Evolutionary conservation across 2,797 vertebrate species (phyloP).

Genomic region (Pelobates cultripes): DNA sequence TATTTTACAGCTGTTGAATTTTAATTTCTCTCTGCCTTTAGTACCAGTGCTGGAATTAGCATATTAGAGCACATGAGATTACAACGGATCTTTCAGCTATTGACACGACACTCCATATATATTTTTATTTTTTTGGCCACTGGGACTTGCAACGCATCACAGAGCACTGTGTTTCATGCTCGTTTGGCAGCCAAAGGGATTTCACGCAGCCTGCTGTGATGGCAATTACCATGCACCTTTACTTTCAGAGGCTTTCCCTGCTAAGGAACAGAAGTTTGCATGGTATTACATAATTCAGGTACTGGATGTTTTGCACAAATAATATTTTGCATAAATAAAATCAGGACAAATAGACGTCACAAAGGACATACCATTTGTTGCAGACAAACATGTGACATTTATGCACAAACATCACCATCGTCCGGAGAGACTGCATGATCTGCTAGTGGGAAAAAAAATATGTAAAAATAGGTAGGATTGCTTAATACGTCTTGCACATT

Average conservation of each 20-base stretch:
- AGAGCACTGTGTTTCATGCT: conserved; percentile 3
- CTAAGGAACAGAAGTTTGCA: conserved; percentile 3
- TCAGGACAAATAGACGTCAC: conserved; percentile 1
- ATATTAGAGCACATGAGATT: conserved; percentile 40
- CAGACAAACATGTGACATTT: conserved; percentile 36
- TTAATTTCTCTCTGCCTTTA: conserved; percentile 30
- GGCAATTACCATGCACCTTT: background rate
- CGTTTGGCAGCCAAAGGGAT: background rate
- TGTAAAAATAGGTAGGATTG: background rate
- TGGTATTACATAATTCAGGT: conserved; percentile 13
- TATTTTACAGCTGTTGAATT: conserved; percentile 50
- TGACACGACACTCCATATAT: conserved; percentile 22
- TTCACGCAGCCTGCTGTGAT: background rate
- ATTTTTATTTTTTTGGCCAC: background rate
- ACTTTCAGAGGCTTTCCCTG: background rate
- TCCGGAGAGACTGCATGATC: conserved; percentile 20
- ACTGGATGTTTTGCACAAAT: background rate
- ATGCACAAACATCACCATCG: conserved; percentile 43
- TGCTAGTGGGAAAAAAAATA: conserved; percentile 22
- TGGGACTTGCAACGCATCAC: conserved; percentile 2
- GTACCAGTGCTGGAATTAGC: conserved; percentile 40
- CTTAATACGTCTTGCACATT: conserved; percentile 21
- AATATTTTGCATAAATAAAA: conserved; percentile 1
- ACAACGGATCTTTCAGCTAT: conserved; percentile 40
- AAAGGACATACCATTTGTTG: conserved; percentile 1